Percentiles rank a stretch among this genome's conserved stretches.
These are phyloP conservation scores for Lampris megalopsis DNA, from an alignment of 2,113 vertebrate genomes.

Conservation along the genomic window DNA sequence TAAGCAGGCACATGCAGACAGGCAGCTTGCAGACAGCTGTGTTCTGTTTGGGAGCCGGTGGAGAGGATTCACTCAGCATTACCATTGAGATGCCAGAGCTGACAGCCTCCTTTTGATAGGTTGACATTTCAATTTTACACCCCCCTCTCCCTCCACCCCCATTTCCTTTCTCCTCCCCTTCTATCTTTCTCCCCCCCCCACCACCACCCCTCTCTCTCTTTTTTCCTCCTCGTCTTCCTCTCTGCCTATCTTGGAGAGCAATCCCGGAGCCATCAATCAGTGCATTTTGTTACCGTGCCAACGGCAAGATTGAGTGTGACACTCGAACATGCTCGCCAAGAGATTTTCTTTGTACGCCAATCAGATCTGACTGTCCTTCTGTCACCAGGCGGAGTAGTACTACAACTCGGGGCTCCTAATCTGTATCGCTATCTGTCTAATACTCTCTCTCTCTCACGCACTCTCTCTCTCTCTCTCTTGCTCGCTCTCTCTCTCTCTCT, in stretches of 20 bases:
- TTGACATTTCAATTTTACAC: conserved; percentile 79
- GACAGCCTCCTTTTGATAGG: conserved; percentile 72
- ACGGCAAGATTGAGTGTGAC: conserved; percentile 73
- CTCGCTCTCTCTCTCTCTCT: conserved; percentile 37
- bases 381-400: conserved; percentile 60
- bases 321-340: conserved; percentile 56
- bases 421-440: conserved; percentile 61
- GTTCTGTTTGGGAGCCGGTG: conserved; percentile 51
- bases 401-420: conserved; percentile 58
- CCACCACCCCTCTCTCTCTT: conserved; percentile 21
- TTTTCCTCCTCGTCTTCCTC: conserved; percentile 46
- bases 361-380: conserved; percentile 70
- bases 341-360: conserved; percentile 77
- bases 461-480: conserved; percentile 38
- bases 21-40: conserved; percentile 50
- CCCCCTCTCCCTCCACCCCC: conserved; percentile 23
- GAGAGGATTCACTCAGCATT: conserved; percentile 64
- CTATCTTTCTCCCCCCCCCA: conserved; percentile 16
- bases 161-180: conserved; percentile 14
- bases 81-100: conserved; percentile 55
- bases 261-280: conserved; percentile 75
- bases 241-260: conserved; percentile 62
- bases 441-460: conserved; percentile 44
- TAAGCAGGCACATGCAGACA: neutral
- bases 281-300: conserved; percentile 60